phyloP scores from a whole-genome alignment of 2,888 invertebrate species.

The Harpagoxenus sublaevis region DNA sequence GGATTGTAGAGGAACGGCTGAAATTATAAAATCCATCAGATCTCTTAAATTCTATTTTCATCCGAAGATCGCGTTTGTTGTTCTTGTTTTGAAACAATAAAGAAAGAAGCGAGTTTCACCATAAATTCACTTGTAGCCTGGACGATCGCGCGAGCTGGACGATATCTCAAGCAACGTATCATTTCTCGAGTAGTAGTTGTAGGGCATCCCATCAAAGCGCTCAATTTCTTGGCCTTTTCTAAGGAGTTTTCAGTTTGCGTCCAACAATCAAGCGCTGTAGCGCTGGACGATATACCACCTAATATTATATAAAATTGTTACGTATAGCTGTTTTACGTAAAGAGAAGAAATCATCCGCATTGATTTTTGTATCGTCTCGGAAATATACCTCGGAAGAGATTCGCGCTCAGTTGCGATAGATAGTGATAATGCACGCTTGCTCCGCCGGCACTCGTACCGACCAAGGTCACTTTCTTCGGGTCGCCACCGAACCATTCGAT shows the following conservation, averaged over 20 bases:
- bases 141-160: constrained; percentile 89
- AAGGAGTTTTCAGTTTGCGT: constrained; percentile 80
- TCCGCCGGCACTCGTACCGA: too few species aligned
- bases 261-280: constrained; percentile 89
- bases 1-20: constrained; percentile 87
- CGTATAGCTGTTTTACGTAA: background rate
- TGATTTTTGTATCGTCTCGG: constrained; percentile 87
- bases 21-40: constrained; percentile 84
- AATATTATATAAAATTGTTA: constrained; percentile 17
- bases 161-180: constrained; percentile 89
- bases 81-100: background rate
- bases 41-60: constrained; percentile 75
- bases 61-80: background rate
- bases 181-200: constrained; percentile 87
- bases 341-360: too few species aligned
- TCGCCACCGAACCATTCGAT: too few species aligned
- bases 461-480: too few species aligned
- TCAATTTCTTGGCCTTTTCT: constrained; percentile 89
- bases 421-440: too few species aligned
- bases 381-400: constrained; percentile 84
- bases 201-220: constrained; percentile 89
- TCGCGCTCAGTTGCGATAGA: constrained; percentile 80
- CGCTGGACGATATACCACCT: constrained; percentile 91
- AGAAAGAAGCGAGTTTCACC: constrained; percentile 82
- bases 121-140: constrained; percentile 88